Percentiles rank a stretch among this genome's conserved stretches.
Evolutionary conservation across 1,140 invertebrate genomes (phyloP).

Genomic region (Nymphalis io): DNA sequence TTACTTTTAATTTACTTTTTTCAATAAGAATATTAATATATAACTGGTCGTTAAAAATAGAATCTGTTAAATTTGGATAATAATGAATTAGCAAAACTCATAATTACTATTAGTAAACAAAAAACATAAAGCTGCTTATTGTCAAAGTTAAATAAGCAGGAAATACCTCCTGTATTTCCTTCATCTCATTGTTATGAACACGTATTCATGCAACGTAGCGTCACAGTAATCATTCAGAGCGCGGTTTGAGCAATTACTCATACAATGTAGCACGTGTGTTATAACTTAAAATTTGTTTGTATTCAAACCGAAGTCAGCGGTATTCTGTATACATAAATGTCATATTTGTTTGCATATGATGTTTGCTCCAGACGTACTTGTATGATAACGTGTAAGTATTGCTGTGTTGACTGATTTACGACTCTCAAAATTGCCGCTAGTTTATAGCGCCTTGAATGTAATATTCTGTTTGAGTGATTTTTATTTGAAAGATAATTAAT

Average conservation of each 20-base stretch:
- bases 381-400: not conserved
- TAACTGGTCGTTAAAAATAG: too few species aligned
- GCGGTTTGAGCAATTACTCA: conserved; percentile 12
- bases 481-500: not conserved
- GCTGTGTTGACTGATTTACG: conserved; percentile 9
- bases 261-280: not conserved
- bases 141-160: conserved; percentile 7
- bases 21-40: too few species aligned
- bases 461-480: not conserved
- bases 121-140: not conserved
- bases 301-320: not conserved
- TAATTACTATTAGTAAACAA: not conserved
- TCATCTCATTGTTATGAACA: conserved; percentile 8
- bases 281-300: not conserved
- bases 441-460: not conserved
- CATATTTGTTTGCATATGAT: not conserved
- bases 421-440: not conserved
- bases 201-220: conserved; percentile 3
- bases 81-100: too few species aligned
- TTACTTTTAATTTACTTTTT: too few species aligned
- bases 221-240: conserved; percentile 8
- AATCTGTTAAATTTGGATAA: too few species aligned
- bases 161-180: conserved; percentile 6
- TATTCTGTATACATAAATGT: not conserved
- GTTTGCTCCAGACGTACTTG: not conserved